Evolutionary conservation across 1,140 invertebrate species (phyloP).

Genomic region (Armadillidium nasatum): DNA sequence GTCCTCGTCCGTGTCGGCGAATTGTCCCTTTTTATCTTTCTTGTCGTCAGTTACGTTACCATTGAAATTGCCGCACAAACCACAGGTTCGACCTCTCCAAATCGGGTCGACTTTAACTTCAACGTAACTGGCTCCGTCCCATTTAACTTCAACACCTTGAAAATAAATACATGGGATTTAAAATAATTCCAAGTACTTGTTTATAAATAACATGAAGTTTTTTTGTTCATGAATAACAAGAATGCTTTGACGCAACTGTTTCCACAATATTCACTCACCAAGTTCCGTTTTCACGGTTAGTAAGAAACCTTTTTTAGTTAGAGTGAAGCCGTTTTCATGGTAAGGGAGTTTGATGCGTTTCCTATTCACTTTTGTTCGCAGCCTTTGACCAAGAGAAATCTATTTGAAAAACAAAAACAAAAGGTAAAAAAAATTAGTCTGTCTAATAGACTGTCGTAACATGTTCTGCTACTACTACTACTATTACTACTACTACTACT

Average conservation of each 20-base stretch:
- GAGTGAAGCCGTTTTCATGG: slow-evolving; percentile 47
- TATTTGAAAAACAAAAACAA: slow-evolving; percentile 46
- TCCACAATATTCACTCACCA: too few relatives aligned
- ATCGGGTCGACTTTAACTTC: slow-evolving; percentile 77
- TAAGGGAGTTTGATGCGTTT: slow-evolving; percentile 65
- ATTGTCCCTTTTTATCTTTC: not conserved
- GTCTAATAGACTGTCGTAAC: too few relatives aligned
- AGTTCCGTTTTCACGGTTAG: not conserved
- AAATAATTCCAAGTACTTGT: too few relatives aligned
- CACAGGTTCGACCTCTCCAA: slow-evolving; percentile 74
- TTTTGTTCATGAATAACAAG: too few relatives aligned
- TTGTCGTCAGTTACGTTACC: slow-evolving; percentile 57
- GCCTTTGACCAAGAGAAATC: slow-evolving; percentile 80
- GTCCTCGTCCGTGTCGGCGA: not conserved
- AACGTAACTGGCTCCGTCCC: slow-evolving; percentile 87
- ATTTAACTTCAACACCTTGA: slow-evolving; percentile 71
- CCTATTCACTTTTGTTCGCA: slow-evolving; percentile 79
- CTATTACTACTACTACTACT: too few relatives aligned
- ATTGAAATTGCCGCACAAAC: slow-evolving; percentile 91
- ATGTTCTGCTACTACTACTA: too few relatives aligned
- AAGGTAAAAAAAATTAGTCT: not conserved
- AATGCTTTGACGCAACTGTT: too few relatives aligned
- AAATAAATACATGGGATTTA: too few relatives aligned
- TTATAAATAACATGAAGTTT: too few relatives aligned
- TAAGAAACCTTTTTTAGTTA: slow-evolving; percentile 11